phyloP scores from a whole-genome alignment of 2,888 invertebrate genomes.

The Panorpa germanica region DNA sequence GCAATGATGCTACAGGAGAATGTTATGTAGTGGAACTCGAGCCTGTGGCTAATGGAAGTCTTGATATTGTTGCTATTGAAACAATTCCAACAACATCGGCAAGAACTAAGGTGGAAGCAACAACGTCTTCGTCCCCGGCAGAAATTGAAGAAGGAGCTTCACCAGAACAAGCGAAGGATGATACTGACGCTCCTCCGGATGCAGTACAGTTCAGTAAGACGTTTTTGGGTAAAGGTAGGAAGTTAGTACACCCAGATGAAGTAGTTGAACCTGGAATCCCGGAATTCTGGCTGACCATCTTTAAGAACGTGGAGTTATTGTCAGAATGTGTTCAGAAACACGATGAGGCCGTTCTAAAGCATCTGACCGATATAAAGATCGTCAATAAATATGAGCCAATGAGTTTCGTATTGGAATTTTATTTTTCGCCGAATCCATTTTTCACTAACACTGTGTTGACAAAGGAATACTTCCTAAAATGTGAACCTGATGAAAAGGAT shows the following conservation, averaged over 20 bases:
- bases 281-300: constrained; percentile 76
- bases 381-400: constrained; percentile 26
- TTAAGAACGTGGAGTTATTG: constrained; percentile 73
- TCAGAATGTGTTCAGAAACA: constrained; percentile 84
- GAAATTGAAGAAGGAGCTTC: too few species aligned
- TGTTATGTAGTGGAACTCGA: too few species aligned
- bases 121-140: too few species aligned
- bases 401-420: constrained; percentile 55
- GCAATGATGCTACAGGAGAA: constrained; percentile 45
- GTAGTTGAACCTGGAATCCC: constrained; percentile 80
- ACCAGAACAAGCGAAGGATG: too few species aligned
- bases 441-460: constrained; percentile 70
- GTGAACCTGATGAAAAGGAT: constrained; percentile 72
- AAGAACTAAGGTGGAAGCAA: too few species aligned
- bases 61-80: too few species aligned
- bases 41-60: too few species aligned
- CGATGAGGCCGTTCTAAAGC: constrained; percentile 34
- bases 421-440: constrained; percentile 85
- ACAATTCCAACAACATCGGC: too few species aligned
- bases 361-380: constrained; percentile 24
- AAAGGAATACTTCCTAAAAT: constrained; percentile 88
- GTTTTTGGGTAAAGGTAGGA: too few species aligned
- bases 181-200: constrained; percentile 78
- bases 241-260: too few species aligned
- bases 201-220: constrained; percentile 55